Conservation (phyloP, 1,140 invertebrate genomes). For the Meloidogyne hapla region DNA sequence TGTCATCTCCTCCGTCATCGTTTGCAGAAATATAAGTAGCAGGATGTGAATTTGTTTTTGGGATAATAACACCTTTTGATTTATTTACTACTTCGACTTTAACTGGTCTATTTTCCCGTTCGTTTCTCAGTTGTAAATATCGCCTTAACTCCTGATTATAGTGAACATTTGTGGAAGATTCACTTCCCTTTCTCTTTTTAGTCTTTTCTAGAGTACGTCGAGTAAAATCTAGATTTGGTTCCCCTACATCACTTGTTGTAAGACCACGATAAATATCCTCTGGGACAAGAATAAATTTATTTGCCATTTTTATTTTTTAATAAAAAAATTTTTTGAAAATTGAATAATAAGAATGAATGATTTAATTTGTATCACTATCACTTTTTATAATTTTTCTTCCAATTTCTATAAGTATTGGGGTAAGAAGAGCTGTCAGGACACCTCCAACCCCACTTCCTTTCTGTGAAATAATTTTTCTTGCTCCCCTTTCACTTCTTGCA, state of each 20-base stretch:
- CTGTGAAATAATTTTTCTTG: not conserved
- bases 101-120: conserved; percentile 5
- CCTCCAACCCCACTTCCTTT: conserved; percentile 8
- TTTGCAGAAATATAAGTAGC: not conserved
- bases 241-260: not conserved
- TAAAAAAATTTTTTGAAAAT: not conserved
- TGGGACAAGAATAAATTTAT: conserved; percentile 28
- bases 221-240: not conserved
- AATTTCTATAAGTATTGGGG: conserved; percentile 15
- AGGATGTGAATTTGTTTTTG: too few species aligned
- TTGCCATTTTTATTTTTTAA: not conserved
- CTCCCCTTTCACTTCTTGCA: conserved; percentile 3
- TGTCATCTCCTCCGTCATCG: not conserved
- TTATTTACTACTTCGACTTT: too few species aligned
- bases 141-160: not conserved
- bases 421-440: conserved; percentile 8
- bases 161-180: not conserved
- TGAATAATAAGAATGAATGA: not conserved
- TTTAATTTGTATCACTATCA: not conserved
- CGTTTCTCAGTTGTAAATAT: not conserved
- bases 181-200: not conserved
- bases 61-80: too few species aligned
- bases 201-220: not conserved
- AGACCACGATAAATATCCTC: not conserved
- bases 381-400: conserved; percentile 4